Percentiles rank a stretch among this genome's conserved stretches.
Evolutionary conservation across 2,797 vertebrate genomes (phyloP).

Genomic region (Lepilemur ruficaudatus): DNA sequence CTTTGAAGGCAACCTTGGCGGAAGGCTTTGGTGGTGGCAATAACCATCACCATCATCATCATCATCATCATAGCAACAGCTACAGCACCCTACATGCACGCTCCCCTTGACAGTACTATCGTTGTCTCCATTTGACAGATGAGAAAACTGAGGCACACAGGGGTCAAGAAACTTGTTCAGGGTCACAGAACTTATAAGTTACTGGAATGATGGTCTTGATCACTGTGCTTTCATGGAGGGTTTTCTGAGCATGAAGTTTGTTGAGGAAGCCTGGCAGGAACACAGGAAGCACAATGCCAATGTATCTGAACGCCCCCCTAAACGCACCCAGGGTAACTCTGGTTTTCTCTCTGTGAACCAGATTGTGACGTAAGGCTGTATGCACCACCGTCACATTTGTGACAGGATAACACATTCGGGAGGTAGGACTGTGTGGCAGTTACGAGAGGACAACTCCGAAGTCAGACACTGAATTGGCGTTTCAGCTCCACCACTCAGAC

Average conservation of each 20-base stretch:
- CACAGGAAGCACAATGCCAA: neutral
- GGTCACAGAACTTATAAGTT: neutral
- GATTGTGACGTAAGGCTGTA: neutral
- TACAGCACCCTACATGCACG: neutral
- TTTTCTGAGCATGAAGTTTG: neutral
- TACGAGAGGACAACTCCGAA: neutral
- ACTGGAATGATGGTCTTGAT: neutral
- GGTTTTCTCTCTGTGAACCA: neutral
- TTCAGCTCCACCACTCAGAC: neutral
- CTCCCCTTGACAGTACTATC: neutral
- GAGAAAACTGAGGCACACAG: neutral
- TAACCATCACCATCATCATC: neutral
- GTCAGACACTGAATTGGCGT: neutral
- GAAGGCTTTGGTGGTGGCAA: neutral
- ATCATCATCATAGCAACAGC: neutral
- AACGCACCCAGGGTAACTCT: neutral
- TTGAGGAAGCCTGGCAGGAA: neutral
- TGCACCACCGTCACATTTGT: neutral
- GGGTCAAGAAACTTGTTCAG: neutral
- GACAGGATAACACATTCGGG: neutral
- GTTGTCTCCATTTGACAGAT: neutral
- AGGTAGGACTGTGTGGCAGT: fast-evolving
- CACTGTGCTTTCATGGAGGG: neutral
- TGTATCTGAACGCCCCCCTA: neutral
- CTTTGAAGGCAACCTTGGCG: neutral